These are phyloP conservation scores for Conomelus anceps DNA, from an alignment of 2,888 invertebrate genomes.

Conservation along the genomic window DNA sequence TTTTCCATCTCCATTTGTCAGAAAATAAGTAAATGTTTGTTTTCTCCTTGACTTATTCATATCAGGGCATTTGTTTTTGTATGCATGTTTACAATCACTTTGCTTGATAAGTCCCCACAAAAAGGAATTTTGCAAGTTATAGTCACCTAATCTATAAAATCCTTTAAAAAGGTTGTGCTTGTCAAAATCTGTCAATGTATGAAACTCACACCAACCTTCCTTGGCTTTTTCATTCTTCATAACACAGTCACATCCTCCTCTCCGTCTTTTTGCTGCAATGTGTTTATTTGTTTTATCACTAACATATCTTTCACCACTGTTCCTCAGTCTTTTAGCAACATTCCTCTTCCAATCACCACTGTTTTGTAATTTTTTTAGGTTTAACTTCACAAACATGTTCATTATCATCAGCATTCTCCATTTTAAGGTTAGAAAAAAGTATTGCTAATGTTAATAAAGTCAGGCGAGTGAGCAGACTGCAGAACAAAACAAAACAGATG, in stretches of 20 bases:
- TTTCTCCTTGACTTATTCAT: neutral
- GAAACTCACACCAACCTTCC: slow-evolving; percentile 18
- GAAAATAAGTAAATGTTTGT: neutral
- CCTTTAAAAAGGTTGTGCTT: neutral
- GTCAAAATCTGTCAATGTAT: slow-evolving; percentile 7
- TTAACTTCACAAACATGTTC: slow-evolving; percentile 10
- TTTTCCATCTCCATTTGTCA: neutral
- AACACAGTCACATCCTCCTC: slow-evolving; percentile 15
- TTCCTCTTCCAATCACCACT: slow-evolving; percentile 11
- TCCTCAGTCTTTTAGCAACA: slow-evolving; percentile 14
- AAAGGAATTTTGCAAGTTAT: neutral
- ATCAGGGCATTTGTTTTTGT: neutral
- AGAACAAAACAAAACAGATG: no score
- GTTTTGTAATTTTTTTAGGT: slow-evolving; percentile 6
- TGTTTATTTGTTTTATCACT: slow-evolving; percentile 18
- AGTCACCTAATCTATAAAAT: neutral
- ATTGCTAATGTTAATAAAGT: neutral
- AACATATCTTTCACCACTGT: slow-evolving; percentile 18
- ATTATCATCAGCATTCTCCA: slow-evolving; percentile 1
- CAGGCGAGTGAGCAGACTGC: no score
- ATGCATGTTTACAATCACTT: neutral
- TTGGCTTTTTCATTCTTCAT: slow-evolving; percentile 14
- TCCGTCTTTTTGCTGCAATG: slow-evolving; percentile 9
- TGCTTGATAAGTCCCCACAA: neutral
- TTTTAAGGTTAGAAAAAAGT: slow-evolving; percentile 14